phyloP scores from a whole-genome alignment of 1,140 invertebrate species.

The Leptoteleia sp. region DNA sequence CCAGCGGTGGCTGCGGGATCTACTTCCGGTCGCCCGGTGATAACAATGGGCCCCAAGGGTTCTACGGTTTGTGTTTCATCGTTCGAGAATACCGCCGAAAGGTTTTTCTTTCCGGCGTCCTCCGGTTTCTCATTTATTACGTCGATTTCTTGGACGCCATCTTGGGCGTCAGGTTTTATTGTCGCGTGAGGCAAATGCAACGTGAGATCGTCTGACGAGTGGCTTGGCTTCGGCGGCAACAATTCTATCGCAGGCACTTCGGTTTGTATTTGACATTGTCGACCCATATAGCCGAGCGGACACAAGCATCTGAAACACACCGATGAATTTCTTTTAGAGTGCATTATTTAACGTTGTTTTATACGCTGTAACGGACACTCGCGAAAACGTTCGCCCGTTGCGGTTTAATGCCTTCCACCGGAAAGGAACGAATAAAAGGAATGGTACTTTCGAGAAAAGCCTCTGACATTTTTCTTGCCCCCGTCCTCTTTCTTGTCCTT shows the following conservation, averaged over 20 bases:
- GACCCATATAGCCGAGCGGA: conserved; percentile 75
- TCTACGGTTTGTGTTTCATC: conserved; percentile 67
- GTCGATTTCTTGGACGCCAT: conserved; percentile 52
- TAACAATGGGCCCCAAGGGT: conserved; percentile 72
- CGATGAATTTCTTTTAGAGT: conserved; percentile 51
- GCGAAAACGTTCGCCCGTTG: conserved; percentile 2
- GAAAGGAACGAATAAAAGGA: no score
- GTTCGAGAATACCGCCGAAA: conserved; percentile 26
- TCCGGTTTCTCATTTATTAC: conserved; percentile 53
- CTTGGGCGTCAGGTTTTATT: conserved; percentile 46
- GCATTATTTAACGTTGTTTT: conserved; percentile 49
- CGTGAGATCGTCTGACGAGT: conserved; percentile 38
- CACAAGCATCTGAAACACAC: conserved; percentile 74
- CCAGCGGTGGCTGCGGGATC: conserved; percentile 76
- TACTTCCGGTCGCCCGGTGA: conserved; percentile 73
- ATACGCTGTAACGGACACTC: conserved; percentile 20
- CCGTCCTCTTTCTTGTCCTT: no score
- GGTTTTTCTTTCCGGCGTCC: conserved; percentile 51
- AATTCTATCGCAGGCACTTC: conserved; percentile 75
- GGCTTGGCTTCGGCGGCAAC: conserved; percentile 72
- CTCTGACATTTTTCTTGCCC: no score
- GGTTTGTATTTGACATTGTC: conserved; percentile 77
- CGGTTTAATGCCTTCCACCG: conserved; percentile 3
- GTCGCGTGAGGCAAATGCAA: conserved; percentile 38
- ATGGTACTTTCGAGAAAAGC: no score